Base-by-base conservation (phyloP, 2,888 invertebrate species). In the Dicyrtomina minuta region DNA sequence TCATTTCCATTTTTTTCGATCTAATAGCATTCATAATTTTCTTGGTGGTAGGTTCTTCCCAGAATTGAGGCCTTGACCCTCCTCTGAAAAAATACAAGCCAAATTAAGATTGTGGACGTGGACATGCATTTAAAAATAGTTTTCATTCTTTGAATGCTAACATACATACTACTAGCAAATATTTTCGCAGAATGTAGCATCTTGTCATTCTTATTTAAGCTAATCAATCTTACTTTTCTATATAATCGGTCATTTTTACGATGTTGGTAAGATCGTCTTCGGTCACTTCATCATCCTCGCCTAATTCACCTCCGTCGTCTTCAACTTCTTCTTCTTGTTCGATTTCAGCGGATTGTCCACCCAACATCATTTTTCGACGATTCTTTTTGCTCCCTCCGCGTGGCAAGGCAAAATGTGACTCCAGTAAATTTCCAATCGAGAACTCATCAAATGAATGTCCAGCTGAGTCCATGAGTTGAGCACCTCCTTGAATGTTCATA, bases 1-100 rank as follows among this genome's bases (percentile, higher is more conserved):
- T 94, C 93, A 94, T 93, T 83, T 94, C 93, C 80, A 94, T 82
- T 84, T 92, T 92, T 82, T 93, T 93, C 74, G 91, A 89, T 79
- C 93, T 89, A 33, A 93, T 93, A 20, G 92, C 91, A 81, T 93
- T 93, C 90, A 93, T 91, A 51, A 93, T 88, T 80, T 92, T 84
- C 81, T 91, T 90, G 39, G 93, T 93, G 79, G 92, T 93, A 56
- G 91, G 89, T 81, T 93, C 93, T 81, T 93, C 93, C 93, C 93
- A 94, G 83, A 93, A 94, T 83, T 93, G 93, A 71, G 93, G 93
- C 64, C 93, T 84, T 41, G 93, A 84, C 1, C 93, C 93, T 79
- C 78, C 78, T 55, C 78, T 78, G 64, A n/a, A 60, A 68, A 62
- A 66, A 43, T 33, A 33, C n/a, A n/a, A n/a, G n/a, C n/a, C n/a